phyloP scores from a whole-genome alignment of 2,113 vertebrate genomes.

The Upupa epops region DNA sequence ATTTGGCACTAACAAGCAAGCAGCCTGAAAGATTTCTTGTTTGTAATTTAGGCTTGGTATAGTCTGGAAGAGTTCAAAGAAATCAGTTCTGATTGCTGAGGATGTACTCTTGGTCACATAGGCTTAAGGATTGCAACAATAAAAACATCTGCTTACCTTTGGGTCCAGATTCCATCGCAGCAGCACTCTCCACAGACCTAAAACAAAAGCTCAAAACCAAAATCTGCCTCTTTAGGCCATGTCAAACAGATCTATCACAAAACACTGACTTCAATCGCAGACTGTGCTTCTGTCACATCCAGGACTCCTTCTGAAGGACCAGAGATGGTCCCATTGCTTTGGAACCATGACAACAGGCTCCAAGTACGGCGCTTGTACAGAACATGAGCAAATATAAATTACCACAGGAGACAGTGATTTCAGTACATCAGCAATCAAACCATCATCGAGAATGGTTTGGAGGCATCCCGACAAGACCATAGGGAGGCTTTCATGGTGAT shows the following conservation, averaged over 20 bases:
- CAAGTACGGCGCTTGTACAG: background rate
- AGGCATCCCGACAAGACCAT: background rate
- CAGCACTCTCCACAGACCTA: background rate
- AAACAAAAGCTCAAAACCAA: background rate
- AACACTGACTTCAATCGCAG: background rate
- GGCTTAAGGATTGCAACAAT: background rate
- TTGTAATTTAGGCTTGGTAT: slow-evolving; percentile 18
- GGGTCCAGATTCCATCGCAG: background rate
- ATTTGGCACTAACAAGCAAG: slow-evolving; percentile 1
- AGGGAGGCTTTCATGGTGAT: background rate
- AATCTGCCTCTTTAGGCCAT: background rate
- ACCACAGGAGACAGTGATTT: background rate
- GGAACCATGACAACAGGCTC: background rate
- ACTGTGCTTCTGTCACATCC: background rate
- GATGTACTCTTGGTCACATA: background rate
- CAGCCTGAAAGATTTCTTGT: background rate
- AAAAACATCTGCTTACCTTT: background rate
- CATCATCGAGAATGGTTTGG: background rate
- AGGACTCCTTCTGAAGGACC: background rate
- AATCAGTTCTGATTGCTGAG: background rate
- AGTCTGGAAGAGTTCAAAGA: background rate
- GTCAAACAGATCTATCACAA: fast-evolving
- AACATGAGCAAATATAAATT: background rate
- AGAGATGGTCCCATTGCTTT: background rate
- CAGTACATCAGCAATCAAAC: background rate